Conservation (phyloP, 2,113 vertebrate species). For the Entosphenus tridentatus region DNA sequence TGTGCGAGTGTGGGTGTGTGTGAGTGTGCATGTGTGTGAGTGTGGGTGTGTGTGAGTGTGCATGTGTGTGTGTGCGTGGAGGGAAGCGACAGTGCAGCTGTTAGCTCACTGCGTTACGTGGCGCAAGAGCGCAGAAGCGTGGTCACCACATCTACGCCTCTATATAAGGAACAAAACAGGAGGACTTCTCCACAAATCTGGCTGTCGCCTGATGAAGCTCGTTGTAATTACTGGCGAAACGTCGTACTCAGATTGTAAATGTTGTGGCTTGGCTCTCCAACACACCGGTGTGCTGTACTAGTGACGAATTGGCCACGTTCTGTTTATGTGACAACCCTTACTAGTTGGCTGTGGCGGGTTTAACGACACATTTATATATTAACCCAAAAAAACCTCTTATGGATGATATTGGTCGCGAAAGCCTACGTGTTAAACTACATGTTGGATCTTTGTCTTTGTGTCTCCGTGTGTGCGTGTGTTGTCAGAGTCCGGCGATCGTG, state of each 20-base stretch:
- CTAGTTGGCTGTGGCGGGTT: too few relatives aligned
- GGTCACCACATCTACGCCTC: not conserved
- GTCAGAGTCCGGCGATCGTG: conserved; percentile 29
- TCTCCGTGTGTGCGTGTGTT: too few relatives aligned
- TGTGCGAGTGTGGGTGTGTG: not conserved
- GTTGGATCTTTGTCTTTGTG: too few relatives aligned
- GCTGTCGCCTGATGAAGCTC: not conserved
- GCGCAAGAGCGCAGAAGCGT: not conserved
- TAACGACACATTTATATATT: too few relatives aligned
- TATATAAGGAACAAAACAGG: not conserved
- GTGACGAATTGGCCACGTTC: too few relatives aligned
- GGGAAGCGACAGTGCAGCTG: not conserved
- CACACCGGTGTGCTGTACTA: too few relatives aligned
- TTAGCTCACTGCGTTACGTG: not conserved
- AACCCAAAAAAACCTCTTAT: too few relatives aligned
- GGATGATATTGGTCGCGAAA: too few relatives aligned
- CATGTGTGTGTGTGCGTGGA: not conserved
- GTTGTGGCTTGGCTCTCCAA: too few relatives aligned
- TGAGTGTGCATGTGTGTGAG: not conserved
- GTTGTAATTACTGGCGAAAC: not conserved
- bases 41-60: not conserved
- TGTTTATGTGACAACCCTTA: too few relatives aligned
- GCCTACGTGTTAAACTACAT: too few relatives aligned
- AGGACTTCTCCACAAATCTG: not conserved
- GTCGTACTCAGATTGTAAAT: not conserved